phyloP scores from a whole-genome alignment of 2,888 invertebrate species.

The Megaustenia siamemsis region DNA sequence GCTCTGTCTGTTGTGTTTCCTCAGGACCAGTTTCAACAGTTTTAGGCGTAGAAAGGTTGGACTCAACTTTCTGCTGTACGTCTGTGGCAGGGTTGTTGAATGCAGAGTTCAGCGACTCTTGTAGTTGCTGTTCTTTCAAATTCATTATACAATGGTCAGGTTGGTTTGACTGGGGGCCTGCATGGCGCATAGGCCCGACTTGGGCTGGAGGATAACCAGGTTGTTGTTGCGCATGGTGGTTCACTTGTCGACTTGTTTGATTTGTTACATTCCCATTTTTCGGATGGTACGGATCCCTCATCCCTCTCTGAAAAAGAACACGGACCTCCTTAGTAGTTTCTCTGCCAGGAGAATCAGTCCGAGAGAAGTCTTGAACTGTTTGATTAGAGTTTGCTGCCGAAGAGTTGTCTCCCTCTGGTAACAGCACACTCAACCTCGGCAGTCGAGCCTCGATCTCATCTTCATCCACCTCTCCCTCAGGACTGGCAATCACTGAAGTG shows the following conservation, averaged over 20 bases:
- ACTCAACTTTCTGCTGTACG: background rate
- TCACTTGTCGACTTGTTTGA: background rate
- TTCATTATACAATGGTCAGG: slow-evolving; percentile 52
- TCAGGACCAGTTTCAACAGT: background rate
- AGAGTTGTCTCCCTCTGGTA: slow-evolving; percentile 34
- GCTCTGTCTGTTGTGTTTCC: slow-evolving; percentile 37
- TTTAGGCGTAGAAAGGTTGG: slow-evolving; percentile 4
- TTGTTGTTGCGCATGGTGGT: slow-evolving; percentile 13
- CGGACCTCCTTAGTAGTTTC: slow-evolving; percentile 41
- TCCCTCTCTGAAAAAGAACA: slow-evolving; percentile 28
- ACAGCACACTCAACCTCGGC: slow-evolving; percentile 44
- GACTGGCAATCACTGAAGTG: slow-evolving; percentile 51
- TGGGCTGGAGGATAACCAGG: background rate
- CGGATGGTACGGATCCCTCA: background rate
- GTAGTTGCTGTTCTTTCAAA: slow-evolving; percentile 51
- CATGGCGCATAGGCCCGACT: slow-evolving; percentile 12
- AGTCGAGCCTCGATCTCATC: slow-evolving; percentile 49
- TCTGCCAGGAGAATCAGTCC: slow-evolving; percentile 31
- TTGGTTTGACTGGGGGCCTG: background rate
- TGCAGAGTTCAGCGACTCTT: slow-evolving; percentile 30
- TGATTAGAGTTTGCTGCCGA: background rate
- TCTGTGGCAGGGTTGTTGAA: slow-evolving; percentile 11
- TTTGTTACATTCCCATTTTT: background rate
- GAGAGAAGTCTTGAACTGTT: background rate
- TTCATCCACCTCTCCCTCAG: slow-evolving; percentile 53